phyloP scores from a whole-genome alignment of 2,888 invertebrate species.

The Eupithecia centaureata region DNA sequence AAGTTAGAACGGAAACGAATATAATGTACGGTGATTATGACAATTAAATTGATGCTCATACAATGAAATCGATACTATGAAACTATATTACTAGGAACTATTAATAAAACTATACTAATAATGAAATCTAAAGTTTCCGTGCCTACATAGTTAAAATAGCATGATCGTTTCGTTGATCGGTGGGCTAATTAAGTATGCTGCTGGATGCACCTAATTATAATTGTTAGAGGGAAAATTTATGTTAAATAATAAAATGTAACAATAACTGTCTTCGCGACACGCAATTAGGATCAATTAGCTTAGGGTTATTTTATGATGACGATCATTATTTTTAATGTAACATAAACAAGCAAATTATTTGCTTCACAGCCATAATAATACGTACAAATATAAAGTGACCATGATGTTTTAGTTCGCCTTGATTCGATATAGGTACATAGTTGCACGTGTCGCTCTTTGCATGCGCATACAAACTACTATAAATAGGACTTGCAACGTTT shows the following conservation, averaged over 20 bases:
- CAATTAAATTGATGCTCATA: not conserved
- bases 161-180: not conserved
- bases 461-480: conserved; percentile 32
- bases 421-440: conserved; percentile 30
- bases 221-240: not conserved
- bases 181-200: not conserved
- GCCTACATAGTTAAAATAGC: not conserved
- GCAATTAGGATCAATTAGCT: not conserved
- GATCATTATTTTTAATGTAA: not conserved
- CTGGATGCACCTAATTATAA: not conserved
- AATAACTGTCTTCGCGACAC: not conserved
- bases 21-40: not conserved
- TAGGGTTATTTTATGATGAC: not conserved
- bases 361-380: not conserved
- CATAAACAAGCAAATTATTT: not conserved
- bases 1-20: not conserved
- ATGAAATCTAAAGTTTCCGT: not conserved
- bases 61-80: not conserved
- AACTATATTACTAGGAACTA: not conserved
- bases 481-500: conserved; percentile 35
- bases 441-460: conserved; percentile 32
- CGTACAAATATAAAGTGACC: conserved; percentile 1
- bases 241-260: not conserved
- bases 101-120: no score
- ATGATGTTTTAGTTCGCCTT: conserved; percentile 27